A percentile compares a stretch with the other conserved stretches of the same genome.
Conservation (phyloP, 2,113 vertebrate species). For the Antechinus stuartii region DNA sequence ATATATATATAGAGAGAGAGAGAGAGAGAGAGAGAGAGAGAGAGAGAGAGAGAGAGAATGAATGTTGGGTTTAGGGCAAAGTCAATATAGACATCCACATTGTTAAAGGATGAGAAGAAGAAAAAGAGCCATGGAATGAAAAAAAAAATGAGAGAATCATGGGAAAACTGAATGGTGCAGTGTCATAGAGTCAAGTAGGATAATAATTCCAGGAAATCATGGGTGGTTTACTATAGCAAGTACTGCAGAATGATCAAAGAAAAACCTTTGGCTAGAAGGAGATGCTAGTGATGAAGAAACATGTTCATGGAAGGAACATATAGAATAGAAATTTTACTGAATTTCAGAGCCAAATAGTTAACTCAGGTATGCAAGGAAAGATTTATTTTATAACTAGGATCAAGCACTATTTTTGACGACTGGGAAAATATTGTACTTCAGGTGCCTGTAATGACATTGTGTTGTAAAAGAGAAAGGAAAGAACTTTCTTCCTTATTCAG, state of each 20-base stretch:
- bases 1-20: no score
- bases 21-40: no score
- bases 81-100: neutral
- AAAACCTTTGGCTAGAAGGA: neutral
- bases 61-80: no score
- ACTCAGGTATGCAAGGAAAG: neutral
- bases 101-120: neutral
- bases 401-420: neutral
- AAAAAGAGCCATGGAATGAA: neutral
- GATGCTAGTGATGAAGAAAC: neutral
- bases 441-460: neutral
- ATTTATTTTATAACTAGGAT: neutral
- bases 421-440: neutral
- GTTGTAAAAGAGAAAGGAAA: neutral
- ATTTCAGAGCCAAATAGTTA: neutral
- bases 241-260: neutral
- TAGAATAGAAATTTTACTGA: neutral
- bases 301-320: neutral
- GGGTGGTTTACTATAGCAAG: neutral
- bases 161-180: neutral
- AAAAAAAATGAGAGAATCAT: neutral
- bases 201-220: neutral
- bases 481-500: conserved; percentile 1
- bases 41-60: no score
- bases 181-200: neutral